These are phyloP conservation scores for Euwallacea similis DNA, from an alignment of 1,140 invertebrate genomes.

Conservation along the genomic window DNA sequence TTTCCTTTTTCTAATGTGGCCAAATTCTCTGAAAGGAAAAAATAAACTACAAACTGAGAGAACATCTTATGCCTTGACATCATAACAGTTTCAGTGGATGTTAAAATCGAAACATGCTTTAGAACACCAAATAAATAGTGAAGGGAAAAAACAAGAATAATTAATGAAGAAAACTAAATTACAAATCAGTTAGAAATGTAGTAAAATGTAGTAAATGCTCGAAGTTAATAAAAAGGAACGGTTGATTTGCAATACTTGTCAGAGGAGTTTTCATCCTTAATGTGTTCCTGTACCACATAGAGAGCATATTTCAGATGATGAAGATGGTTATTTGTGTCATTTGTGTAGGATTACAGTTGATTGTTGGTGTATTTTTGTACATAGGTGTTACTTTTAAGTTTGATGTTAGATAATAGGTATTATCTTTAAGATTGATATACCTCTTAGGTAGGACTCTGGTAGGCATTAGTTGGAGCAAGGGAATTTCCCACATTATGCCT, in stretches of 20 bases:
- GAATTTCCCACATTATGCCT: too few species aligned
- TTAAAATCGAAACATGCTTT: neutral
- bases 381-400: too few species aligned
- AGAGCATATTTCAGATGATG: neutral
- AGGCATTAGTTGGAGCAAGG: too few species aligned
- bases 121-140: neutral
- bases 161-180: neutral
- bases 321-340: neutral
- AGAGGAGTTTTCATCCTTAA: neutral
- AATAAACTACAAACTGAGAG: constrained; percentile 35
- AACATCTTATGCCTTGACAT: constrained; percentile 29
- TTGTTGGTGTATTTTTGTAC: too few species aligned
- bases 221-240: neutral
- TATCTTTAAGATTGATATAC: too few species aligned
- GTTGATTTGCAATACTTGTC: neutral
- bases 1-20: neutral
- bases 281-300: neutral
- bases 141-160: constrained; percentile 7
- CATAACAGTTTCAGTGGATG: neutral
- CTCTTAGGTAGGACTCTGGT: too few species aligned
- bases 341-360: too few species aligned
- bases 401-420: too few species aligned
- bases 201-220: neutral
- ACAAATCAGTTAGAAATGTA: neutral
- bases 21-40: constrained; percentile 34